Conservation (phyloP, 2,888 invertebrate genomes). For the Macaria notata region DNA sequence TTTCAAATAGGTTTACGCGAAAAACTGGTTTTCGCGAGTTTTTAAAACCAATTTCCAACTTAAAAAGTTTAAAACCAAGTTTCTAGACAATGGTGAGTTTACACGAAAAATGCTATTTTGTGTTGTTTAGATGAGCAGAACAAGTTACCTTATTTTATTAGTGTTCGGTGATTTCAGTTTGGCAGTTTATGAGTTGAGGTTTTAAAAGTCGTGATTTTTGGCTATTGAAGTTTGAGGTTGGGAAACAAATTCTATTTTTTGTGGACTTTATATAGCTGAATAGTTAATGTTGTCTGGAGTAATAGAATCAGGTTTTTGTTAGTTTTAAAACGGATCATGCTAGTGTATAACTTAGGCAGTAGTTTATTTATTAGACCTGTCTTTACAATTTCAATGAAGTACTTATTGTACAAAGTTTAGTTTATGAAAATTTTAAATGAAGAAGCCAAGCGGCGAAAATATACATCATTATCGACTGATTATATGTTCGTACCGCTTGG, state of each 20-base stretch:
- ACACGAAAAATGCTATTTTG: slow-evolving; percentile 14
- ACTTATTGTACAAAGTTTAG: too few species aligned
- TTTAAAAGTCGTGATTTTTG: slow-evolving; percentile 16
- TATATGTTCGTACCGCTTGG: too few species aligned
- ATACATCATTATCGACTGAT: too few species aligned
- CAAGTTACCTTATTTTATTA: slow-evolving; percentile 2
- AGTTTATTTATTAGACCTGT: too few species aligned
- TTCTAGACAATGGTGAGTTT: slow-evolving; percentile 27
- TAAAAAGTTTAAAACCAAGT: slow-evolving; percentile 14
- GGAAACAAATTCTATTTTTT: neutral
- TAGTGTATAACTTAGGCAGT: too few species aligned
- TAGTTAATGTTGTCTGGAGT: neutral
- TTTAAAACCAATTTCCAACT: slow-evolving; percentile 34
- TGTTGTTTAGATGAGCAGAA: neutral
- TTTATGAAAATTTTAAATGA: too few species aligned
- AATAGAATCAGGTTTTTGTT: too few species aligned
- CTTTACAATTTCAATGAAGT: too few species aligned
- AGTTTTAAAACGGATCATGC: too few species aligned
- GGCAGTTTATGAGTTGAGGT: slow-evolving; percentile 3
- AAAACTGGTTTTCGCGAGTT: slow-evolving; percentile 31
- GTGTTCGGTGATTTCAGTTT: slow-evolving; percentile 4
- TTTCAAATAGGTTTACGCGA: slow-evolving; percentile 32
- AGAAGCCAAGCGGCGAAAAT: too few species aligned
- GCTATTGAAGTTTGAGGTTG: slow-evolving; percentile 10
- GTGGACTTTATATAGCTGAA: neutral